Percentiles rank a stretch among this genome's conserved stretches.
phyloP scores from a whole-genome alignment of 2,888 invertebrate species.

The Idaea aversata region DNA sequence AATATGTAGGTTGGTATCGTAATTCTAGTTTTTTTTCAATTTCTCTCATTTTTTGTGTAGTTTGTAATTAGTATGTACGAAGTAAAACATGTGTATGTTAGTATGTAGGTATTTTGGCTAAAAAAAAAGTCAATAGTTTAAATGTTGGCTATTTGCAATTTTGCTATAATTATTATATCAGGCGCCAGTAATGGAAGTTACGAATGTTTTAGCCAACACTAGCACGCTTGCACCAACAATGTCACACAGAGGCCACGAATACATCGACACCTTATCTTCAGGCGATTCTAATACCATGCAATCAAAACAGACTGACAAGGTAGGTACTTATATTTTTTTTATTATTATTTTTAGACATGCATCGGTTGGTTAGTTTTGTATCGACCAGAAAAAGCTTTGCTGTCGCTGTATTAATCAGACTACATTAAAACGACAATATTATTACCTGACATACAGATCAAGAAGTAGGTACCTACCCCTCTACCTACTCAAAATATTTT shows the following conservation, averaged over 20 bases:
- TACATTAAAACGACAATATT: no score
- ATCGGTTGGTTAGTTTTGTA: not conserved
- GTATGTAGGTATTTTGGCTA: not conserved
- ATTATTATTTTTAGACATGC: not conserved
- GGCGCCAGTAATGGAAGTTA: constrained; percentile 10
- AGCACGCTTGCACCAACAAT: constrained; percentile 59
- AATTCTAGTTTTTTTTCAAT: not conserved
- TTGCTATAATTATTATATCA: not conserved
- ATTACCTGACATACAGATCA: no score
- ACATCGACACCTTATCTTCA: constrained; percentile 58
- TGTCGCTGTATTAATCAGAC: no score
- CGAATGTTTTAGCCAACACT: constrained; percentile 40
- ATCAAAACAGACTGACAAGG: constrained; percentile 43
- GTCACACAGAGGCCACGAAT: constrained; percentile 57
- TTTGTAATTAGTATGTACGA: not conserved
- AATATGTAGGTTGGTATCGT: not conserved
- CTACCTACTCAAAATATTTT: no score
- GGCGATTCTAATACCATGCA: constrained; percentile 65
- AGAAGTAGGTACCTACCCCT: no score
- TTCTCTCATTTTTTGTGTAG: not conserved
- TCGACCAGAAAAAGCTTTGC: no score
- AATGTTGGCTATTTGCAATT: not conserved
- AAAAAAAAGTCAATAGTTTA: not conserved
- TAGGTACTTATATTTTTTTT: not conserved
- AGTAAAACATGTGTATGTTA: not conserved